Conservation (phyloP, 2,888 invertebrate species). For the Stegana nigrithorax region DNA sequence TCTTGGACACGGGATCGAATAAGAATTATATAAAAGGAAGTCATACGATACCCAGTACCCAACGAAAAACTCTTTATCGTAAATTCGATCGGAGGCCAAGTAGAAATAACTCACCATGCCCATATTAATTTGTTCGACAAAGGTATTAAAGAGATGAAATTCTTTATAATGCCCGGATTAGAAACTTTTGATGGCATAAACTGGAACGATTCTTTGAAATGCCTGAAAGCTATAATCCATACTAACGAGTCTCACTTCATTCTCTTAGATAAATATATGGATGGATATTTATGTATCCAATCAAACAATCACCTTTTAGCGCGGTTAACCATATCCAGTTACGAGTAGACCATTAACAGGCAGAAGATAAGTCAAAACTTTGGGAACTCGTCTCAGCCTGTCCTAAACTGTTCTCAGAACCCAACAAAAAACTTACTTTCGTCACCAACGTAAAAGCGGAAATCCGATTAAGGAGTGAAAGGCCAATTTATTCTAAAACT, state of each 20-base stretch:
- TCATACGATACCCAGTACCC: constrained; percentile 20
- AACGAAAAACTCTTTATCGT: constrained; percentile 29
- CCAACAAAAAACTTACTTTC: neutral
- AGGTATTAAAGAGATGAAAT: neutral
- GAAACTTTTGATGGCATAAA: neutral
- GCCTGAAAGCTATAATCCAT: neutral
- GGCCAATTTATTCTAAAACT: neutral
- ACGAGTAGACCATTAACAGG: neutral
- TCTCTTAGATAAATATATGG: neutral
- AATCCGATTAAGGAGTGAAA: neutral
- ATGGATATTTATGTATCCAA: neutral
- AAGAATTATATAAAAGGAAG: too few species aligned
- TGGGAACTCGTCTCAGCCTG: neutral
- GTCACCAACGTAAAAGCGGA: neutral
- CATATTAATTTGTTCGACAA: constrained; percentile 37
- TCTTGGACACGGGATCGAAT: neutral
- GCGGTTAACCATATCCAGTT: neutral
- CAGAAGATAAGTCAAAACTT: neutral
- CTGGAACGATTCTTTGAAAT: neutral
- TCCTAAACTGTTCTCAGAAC: neutral
- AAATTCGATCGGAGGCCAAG: constrained; percentile 29
- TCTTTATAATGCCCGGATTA: neutral
- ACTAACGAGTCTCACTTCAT: too few species aligned
- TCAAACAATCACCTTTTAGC: neutral
- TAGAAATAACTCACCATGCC: constrained; percentile 22